Base-by-base conservation (phyloP, 2,888 invertebrate genomes). In the Candidula unifasciata region DNA sequence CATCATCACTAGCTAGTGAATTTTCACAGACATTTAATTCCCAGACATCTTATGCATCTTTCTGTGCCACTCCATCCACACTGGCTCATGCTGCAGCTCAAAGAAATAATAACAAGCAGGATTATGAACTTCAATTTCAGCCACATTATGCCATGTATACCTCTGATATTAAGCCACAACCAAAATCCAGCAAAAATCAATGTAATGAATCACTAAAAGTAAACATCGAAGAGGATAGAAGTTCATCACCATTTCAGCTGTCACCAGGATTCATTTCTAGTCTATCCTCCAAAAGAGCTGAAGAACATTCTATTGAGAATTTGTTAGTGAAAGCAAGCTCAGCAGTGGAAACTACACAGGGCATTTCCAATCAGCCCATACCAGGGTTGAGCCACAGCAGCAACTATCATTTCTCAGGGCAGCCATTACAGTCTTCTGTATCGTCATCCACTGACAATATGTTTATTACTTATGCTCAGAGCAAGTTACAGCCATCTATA, bases 261-360 rank as follows among this genome's bases (percentile, higher is more conserved):
- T 82, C 82, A 24, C 82, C 82, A 37, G 76, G 44, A 30, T 76
- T 76, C 60, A 52, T 82, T 37, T 76, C 82, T n/a, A 82, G 82
- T 33, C 52, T 82, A 21, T 82, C 82, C 27, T 74, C 82, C 27
- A 82, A 82, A 64, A 71, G 76, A 76, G 76, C 66, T 24, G 82
- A 76, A 44, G 66, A 37, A 13, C 37, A 74, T 27, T 21, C 82
- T 66, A 21, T 60, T 8, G 64, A 74, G 21, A 64, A 30, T 16
- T 37, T 60, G 16, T 80, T 68, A 52, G 54, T 27, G 24, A 24
- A 37, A 13, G 37, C 33, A n/a, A 21, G 54, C 16, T 27, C 74
- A 69, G 66, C 16, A 30, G 16, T 21, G 21, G 6, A 35, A 10
- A 30, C 5, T 33, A 6, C 60, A 35, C 27, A 27, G 16, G n/a